phyloP scores from a whole-genome alignment of 1,140 invertebrate species.

The Drosophila cardini region DNA sequence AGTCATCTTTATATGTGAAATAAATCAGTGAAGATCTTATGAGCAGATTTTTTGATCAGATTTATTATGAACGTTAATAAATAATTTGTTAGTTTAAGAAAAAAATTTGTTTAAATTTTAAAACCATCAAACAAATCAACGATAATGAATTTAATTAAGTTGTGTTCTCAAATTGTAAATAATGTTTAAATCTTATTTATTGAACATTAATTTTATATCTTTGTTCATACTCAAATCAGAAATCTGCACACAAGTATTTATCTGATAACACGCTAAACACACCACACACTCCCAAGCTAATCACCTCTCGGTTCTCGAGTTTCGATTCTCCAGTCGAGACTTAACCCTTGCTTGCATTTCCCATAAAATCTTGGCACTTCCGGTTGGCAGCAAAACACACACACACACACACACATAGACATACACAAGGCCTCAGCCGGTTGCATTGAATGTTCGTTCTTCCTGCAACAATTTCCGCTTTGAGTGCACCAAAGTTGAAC shows the following conservation, averaged over 20 bases:
- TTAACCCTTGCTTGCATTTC: conserved; percentile 68
- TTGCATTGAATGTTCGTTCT: conserved; percentile 65
- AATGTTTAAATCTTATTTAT: too few species aligned
- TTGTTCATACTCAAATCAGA: neutral
- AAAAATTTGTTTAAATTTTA: too few species aligned
- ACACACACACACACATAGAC: conserved; percentile 23
- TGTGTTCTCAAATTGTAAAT: too few species aligned
- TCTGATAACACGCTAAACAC: neutral
- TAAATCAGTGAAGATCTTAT: too few species aligned
- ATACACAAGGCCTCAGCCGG: conserved; percentile 31
- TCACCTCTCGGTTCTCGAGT: conserved; percentile 41
- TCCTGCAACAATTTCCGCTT: conserved; percentile 82
- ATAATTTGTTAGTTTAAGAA: too few species aligned
- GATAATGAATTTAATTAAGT: too few species aligned
- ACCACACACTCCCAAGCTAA: conserved; percentile 44
- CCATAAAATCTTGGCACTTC: conserved; percentile 77
- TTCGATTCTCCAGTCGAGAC: conserved; percentile 5
- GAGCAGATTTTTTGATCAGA: too few species aligned
- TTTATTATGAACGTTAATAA: too few species aligned
- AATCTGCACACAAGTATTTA: neutral
- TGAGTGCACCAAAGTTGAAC: conserved; percentile 69
- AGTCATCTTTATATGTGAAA: conserved; percentile 3
- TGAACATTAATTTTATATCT: neutral
- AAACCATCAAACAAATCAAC: too few species aligned
- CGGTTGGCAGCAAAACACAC: conserved; percentile 46